Evolutionary conservation across 2,888 invertebrate species (phyloP).

Genomic region (Leptopilina drosophilae): DNA sequence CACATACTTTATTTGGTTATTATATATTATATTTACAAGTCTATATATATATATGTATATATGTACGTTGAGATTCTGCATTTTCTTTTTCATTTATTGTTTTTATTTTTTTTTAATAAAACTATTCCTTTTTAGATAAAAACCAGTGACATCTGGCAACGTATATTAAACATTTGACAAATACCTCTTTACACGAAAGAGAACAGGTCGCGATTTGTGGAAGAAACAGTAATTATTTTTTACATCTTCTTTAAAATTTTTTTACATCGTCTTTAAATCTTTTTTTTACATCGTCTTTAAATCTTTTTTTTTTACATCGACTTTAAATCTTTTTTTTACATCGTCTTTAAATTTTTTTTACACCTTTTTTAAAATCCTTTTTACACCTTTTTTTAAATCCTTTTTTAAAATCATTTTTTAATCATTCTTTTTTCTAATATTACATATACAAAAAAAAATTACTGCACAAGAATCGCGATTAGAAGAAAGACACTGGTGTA

Average conservation of each 20-base stretch:
- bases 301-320: too few species aligned
- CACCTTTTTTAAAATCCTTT: too few species aligned
- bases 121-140: slow-evolving; percentile 3
- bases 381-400: too few species aligned
- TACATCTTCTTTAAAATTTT: background rate
- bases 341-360: too few species aligned
- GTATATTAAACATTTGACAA: slow-evolving; percentile 27
- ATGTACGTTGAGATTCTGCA: background rate
- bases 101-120: background rate
- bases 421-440: too few species aligned
- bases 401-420: too few species aligned
- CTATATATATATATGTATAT: slow-evolving; percentile 17
- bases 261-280: too few species aligned
- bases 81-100: background rate
- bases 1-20: slow-evolving; percentile 17
- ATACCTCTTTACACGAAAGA: slow-evolving; percentile 7
- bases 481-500: slow-evolving; percentile 50
- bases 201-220: slow-evolving; percentile 23
- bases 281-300: too few species aligned
- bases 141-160: slow-evolving; percentile 10
- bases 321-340: too few species aligned
- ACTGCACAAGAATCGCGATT: slow-evolving; percentile 49
- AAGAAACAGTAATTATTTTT: slow-evolving; percentile 32
- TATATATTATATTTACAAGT: slow-evolving; percentile 30
- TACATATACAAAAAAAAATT: slow-evolving; percentile 64